phyloP scores from a whole-genome alignment of 2,888 invertebrate species.

The Diloba caeruleocephala region DNA sequence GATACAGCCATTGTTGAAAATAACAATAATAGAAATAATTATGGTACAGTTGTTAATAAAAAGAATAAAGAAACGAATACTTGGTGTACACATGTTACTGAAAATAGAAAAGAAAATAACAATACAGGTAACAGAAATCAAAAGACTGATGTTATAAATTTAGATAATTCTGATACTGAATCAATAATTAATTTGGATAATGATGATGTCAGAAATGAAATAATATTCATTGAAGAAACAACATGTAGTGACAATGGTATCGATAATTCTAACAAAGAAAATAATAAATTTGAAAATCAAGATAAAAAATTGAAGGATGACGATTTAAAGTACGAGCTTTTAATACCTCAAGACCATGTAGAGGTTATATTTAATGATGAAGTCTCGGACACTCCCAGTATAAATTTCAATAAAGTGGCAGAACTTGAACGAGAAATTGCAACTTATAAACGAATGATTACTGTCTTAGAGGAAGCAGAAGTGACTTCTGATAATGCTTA shows the following conservation, averaged over 20 bases:
- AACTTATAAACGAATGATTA: constrained; percentile 53
- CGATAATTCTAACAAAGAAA: constrained; percentile 8
- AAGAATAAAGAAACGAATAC: neutral
- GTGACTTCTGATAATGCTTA: constrained; percentile 52
- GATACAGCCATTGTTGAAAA: neutral
- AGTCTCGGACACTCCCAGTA: too few species aligned
- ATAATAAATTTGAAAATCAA: neutral
- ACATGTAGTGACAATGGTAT: neutral
- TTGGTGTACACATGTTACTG: neutral
- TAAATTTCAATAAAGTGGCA: constrained; percentile 27
- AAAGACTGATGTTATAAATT: constrained; percentile 52
- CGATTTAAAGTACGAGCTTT: constrained; percentile 12
- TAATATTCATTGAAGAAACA: constrained; percentile 18
- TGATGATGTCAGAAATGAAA: constrained; percentile 27
- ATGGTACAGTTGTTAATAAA: neutral
- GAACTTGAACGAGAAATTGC: constrained; percentile 61
- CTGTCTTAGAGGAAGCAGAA: constrained; percentile 63
- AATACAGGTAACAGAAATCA: constrained; percentile 11
- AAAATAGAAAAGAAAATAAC: neutral
- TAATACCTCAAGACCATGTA: constrained; percentile 20
- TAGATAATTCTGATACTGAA: constrained; percentile 50
- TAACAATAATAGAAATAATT: neutral
- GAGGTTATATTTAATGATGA: neutral
- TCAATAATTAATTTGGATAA: constrained; percentile 41
- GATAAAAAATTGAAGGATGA: neutral